Base-by-base conservation (phyloP, 1,140 invertebrate genomes). In the Philopotamus ludificatus region DNA sequence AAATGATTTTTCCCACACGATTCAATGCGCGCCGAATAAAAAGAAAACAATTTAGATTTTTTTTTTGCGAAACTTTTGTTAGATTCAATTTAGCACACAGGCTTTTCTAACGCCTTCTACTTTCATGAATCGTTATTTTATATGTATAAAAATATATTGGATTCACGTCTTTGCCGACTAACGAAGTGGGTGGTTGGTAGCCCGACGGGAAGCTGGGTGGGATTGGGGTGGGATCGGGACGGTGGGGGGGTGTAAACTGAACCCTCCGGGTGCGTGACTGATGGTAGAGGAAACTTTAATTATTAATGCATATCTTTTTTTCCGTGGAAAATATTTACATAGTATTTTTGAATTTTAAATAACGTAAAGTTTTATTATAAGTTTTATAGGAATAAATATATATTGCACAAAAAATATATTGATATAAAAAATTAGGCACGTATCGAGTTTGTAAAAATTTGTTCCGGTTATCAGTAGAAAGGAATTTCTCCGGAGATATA, bases 251-350 rank as follows among this genome's bases (percentile, higher is more conserved):
- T 47, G 28, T 47, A 47, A 60, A 60, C 42, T 21, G 60, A 41
- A 51, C 50, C 63, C 66, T 55, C 50, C 51, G n/a, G 21, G 16
- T 55, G 50, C 47, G 25, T 62, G 55, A 64, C 47, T 60, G 54
- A 49, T 39, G 54, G 50, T 39, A 45, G 45, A 54, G 49, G 49
- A 65, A 62, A 62, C 63, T 65, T 68, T 68, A 68, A 68, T 68
- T 68, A 68, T 58, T 62, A 65, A 68, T 60, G 63, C 63, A 65
- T 50, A 65, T 63, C 57, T 64, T 53, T 34, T 62, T 62, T 53
- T 12, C 21, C 18, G 15, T 26, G 8, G 8, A 20, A 51, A 51
- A 51, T 20, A 22, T 51, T 12, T 51, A 23, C 49, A 51, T 10
- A 1, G 49, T 51, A 51, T 23, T 15, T 9, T 44, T 18, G 9